phyloP scores from a whole-genome alignment of 2,888 invertebrate genomes.

The Brachyopa scutellaris region DNA sequence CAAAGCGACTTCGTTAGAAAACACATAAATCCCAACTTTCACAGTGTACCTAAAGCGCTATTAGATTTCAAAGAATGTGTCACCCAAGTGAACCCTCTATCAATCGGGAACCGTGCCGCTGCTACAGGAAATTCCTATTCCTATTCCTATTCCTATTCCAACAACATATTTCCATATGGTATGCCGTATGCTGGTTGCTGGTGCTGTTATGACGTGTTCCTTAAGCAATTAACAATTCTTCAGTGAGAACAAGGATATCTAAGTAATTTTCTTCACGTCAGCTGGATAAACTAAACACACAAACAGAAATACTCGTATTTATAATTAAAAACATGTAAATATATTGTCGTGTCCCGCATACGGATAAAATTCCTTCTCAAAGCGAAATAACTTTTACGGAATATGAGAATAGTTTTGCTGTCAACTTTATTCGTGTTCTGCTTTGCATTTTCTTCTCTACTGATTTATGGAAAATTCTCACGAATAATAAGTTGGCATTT shows the following conservation, averaged over 20 bases:
- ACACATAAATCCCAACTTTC: constrained; percentile 10
- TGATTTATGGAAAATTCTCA: constrained; percentile 67
- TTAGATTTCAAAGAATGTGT: constrained; percentile 32
- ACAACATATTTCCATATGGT: neutral
- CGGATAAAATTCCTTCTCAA: constrained; percentile 61
- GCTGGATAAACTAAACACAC: constrained; percentile 43
- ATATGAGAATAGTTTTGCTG: constrained; percentile 69
- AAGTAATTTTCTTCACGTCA: constrained; percentile 65
- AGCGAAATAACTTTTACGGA: constrained; percentile 57
- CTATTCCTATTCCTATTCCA: neutral
- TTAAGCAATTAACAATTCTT: constrained; percentile 50
- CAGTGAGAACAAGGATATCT: constrained; percentile 49
- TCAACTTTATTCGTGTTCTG: constrained; percentile 70
- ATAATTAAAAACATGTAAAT: constrained; percentile 69
- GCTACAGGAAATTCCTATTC: neutral
- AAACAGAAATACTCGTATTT: too few relatives aligned
- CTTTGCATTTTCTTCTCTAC: constrained; percentile 55
- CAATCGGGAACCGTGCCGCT: too few relatives aligned
- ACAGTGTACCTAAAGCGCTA: constrained; percentile 8
- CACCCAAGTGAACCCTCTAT: constrained; percentile 1
- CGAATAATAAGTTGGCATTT: constrained; percentile 67
- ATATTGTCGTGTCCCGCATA: constrained; percentile 61
- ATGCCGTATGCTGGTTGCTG: too few relatives aligned
- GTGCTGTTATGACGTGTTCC: constrained; percentile 55
- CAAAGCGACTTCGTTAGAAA: neutral